A percentile compares a stretch with the other conserved stretches of the same genome.
phyloP scores from a whole-genome alignment of 35 echinoderm and acorn worm genomes.

The Amphiura filiformis region DNA sequence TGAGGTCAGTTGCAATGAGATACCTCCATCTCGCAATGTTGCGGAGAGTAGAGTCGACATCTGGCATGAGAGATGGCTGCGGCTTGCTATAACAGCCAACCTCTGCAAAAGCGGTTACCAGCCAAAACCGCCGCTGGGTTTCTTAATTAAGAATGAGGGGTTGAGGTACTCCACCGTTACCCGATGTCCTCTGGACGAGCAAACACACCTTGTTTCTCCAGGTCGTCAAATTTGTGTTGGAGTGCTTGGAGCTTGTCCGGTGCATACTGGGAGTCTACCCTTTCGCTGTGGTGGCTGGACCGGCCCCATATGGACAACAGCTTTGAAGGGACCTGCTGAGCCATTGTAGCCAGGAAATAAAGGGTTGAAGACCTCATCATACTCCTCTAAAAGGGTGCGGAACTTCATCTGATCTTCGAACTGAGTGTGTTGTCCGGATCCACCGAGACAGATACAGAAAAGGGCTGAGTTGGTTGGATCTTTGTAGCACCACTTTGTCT shows the following conservation, averaged over 20 bases:
- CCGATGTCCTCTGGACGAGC: slow-evolving; percentile 43
- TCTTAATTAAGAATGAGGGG: slow-evolving; percentile 25
- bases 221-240: slow-evolving; percentile 55
- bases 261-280: slow-evolving; percentile 34
- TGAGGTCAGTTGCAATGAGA: slow-evolving; percentile 61
- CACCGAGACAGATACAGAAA: not conserved
- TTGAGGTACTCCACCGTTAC: slow-evolving; percentile 55
- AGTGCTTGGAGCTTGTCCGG: slow-evolving; percentile 26
- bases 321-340: slow-evolving; percentile 41
- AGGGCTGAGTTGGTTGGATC: not conserved
- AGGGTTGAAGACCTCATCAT: slow-evolving; percentile 41
- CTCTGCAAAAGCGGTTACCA: slow-evolving; percentile 67
- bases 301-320: slow-evolving; percentile 73
- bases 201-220: slow-evolving; percentile 45
- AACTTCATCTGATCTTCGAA: not conserved
- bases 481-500: too few relatives aligned
- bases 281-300: slow-evolving; percentile 45
- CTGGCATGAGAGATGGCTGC: slow-evolving; percentile 39
- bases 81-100: slow-evolving; percentile 42
- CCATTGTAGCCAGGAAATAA: slow-evolving; percentile 48
- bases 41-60: slow-evolving; percentile 31
- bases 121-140: slow-evolving; percentile 52
- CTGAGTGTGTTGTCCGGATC: slow-evolving; percentile 29
- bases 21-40: slow-evolving; percentile 27
- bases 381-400: slow-evolving; percentile 7